phyloP scores from a whole-genome alignment of 2,888 invertebrate species.

The Autographa gamma region DNA sequence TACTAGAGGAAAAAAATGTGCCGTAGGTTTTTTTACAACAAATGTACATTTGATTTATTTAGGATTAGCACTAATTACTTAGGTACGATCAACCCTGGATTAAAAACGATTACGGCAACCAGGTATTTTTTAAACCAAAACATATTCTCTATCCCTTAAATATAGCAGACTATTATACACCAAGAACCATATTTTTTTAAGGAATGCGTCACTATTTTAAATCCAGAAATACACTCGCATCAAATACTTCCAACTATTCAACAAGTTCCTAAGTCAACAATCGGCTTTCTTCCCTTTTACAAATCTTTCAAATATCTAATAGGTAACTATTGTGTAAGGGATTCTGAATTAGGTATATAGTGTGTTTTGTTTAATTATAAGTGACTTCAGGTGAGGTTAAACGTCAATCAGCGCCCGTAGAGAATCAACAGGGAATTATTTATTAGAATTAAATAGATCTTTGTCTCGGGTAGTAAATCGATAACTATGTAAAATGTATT shows the following conservation, averaged over 20 bases:
- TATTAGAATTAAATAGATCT: background rate
- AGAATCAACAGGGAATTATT: background rate
- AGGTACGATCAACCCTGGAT: conserved; percentile 4
- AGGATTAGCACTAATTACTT: conserved; percentile 2
- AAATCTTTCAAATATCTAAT: background rate
- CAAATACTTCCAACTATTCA: conserved; percentile 16
- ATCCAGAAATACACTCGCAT: conserved; percentile 8
- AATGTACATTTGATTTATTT: conserved; percentile 4
- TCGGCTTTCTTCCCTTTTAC: background rate
- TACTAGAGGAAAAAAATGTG: background rate
- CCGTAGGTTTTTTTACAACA: background rate
- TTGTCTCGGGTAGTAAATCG: background rate
- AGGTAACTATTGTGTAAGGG: background rate
- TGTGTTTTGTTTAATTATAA: background rate
- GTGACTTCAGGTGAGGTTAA: background rate
- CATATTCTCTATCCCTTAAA: background rate
- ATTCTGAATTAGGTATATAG: background rate
- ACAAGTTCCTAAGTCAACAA: conserved; percentile 35
- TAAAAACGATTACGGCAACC: background rate
- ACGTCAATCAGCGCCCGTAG: background rate
- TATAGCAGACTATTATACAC: conserved; percentile 4
- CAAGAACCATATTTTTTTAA: no score
- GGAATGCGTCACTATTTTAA: no score
- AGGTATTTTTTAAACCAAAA: background rate
- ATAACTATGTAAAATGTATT: background rate